Conservation (phyloP, 2,888 invertebrate species). For the Hydroisotoma schaefferi region DNA sequence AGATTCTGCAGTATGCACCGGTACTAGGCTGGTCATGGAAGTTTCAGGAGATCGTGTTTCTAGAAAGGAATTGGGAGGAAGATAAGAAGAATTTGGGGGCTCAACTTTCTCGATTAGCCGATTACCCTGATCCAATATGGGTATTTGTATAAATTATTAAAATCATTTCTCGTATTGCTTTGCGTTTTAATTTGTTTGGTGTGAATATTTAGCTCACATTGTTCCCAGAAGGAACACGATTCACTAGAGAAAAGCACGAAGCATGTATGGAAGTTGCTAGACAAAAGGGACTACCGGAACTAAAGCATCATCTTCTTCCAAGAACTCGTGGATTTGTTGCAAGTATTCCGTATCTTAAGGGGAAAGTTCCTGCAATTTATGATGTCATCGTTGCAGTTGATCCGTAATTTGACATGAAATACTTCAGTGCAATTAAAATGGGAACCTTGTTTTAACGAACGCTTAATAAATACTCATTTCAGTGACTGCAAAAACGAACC, state of each 20-base stretch:
- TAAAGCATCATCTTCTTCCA: conserved; percentile 89
- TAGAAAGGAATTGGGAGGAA: conserved; percentile 86
- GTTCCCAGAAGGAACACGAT: conserved; percentile 91
- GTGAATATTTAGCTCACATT: conserved; percentile 70
- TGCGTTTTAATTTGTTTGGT: conserved; percentile 13
- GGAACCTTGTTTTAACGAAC: background rate
- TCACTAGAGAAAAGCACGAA: conserved; percentile 79
- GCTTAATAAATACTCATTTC: conserved; percentile 1
- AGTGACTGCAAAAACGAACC: conserved; percentile 30
- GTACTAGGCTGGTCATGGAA: conserved; percentile 92
- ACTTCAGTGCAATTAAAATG: no score
- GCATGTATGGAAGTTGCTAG: conserved; percentile 82
- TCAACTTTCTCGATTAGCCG: conserved; percentile 75
- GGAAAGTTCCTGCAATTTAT: conserved; percentile 74
- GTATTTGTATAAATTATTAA: conserved; percentile 53
- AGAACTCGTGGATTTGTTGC: conserved; percentile 90
- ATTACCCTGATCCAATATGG: conserved; percentile 89
- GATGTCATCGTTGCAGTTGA: conserved; percentile 62
- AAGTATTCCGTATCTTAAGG: conserved; percentile 70
- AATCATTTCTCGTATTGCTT: conserved; percentile 1
- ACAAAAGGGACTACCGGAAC: conserved; percentile 74
- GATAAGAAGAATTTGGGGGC: conserved; percentile 76
- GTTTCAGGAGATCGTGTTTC: conserved; percentile 89
- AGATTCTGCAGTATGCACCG: conserved; percentile 83
- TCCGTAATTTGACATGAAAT: conserved; percentile 44